Evolutionary conservation across 2,888 invertebrate genomes (phyloP).

Genomic region (Nezara viridula): DNA sequence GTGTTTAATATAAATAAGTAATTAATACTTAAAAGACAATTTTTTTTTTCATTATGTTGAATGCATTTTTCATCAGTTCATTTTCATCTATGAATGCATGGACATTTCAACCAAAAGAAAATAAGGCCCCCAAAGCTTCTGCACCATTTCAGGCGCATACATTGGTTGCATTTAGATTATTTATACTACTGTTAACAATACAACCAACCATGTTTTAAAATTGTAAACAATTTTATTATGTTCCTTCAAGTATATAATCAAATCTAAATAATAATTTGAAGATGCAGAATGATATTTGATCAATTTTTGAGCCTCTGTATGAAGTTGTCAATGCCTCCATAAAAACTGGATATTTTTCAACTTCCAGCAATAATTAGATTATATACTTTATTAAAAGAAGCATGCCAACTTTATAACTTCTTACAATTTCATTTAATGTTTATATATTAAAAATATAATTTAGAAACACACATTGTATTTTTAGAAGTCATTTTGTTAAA

Average conservation of each 20-base stretch:
- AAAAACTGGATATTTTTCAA: conserved; percentile 27
- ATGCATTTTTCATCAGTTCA: no score
- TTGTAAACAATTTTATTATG: not conserved
- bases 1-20: no score
- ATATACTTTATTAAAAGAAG: conserved; percentile 34
- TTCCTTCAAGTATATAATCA: not conserved
- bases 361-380: conserved; percentile 23
- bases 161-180: no score
- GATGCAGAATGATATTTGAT: not conserved
- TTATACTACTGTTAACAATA: no score
- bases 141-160: no score
- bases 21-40: no score
- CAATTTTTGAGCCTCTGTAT: not conserved
- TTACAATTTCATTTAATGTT: conserved; percentile 32
- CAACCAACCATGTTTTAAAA: not conserved
- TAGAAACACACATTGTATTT: conserved; percentile 53
- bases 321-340: not conserved
- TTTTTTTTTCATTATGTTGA: no score
- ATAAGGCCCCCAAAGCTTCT: no score
- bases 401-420: conserved; percentile 31
- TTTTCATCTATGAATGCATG: no score
- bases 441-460: conserved; percentile 54
- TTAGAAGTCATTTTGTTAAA: conserved; percentile 25
- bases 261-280: not conserved
- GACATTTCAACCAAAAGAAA: no score